These are phyloP conservation scores for Anas platyrhynchos DNA, from an alignment of 2,113 vertebrate species.

Conservation along the genomic window DNA sequence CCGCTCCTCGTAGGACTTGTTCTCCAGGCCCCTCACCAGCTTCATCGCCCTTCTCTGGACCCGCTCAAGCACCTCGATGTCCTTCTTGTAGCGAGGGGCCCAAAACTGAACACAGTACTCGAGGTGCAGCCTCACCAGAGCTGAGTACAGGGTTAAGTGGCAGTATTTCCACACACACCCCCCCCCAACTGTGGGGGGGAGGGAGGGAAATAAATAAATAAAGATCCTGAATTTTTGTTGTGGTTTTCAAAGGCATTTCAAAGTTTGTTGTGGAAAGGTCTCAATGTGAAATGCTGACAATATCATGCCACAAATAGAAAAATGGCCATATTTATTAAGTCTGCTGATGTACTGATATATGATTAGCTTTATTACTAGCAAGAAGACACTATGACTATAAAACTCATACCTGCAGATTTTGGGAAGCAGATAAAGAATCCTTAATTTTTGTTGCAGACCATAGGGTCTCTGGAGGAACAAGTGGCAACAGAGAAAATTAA, in stretches of 20 bases:
- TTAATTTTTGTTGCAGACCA: not conserved
- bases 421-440: not conserved
- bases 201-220: not conserved
- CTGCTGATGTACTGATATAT: not conserved
- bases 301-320: not conserved
- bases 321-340: rapidly evolving
- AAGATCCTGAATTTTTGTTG: not conserved
- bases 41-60: too few relatives aligned
- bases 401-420: not conserved
- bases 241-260: not conserved
- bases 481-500: not conserved
- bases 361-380: not conserved
- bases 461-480: not conserved
- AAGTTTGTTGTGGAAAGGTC: not conserved
- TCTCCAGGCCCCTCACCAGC: too few relatives aligned
- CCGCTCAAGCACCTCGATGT: too few relatives aligned
- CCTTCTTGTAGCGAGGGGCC: too few relatives aligned
- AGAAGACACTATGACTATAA: not conserved
- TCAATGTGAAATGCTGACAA: not conserved
- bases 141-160: not conserved
- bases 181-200: not conserved
- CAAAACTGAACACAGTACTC: too few relatives aligned
- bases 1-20: too few relatives aligned
- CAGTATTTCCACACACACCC: not conserved
- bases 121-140: too few relatives aligned